Base-by-base conservation (phyloP, 2,113 vertebrate genomes). In the Austrofundulus limnaeus region DNA sequence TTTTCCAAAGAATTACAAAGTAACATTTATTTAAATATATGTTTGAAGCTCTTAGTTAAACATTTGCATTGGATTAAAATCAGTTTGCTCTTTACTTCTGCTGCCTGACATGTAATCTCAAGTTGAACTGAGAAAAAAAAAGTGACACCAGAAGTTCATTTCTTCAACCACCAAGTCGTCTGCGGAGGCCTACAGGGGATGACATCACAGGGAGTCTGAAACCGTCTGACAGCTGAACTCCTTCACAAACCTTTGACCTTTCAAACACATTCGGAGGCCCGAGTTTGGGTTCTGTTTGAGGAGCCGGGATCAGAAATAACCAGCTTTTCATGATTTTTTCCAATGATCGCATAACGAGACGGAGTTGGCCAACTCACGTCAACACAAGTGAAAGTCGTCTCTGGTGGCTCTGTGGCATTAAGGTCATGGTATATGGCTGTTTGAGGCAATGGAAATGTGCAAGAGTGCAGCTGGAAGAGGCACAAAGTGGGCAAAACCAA, bases 391-490 rank as follows among this genome's bases (percentile, higher is more conserved):
- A 75, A 81, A 85, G 49, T 12, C 51, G 67, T 73, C 83, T 82
- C 83, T 76, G 66, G 80, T 80, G 84, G 76, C 78, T 63, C 68
- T 0, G 47, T 65, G 66, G 78, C 79, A 45, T 74, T 66, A 75
- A 82, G 82, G 78, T 87, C 84, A 75, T 21, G 51, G 63, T 77
- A 63, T 78, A 80, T 20, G 74, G 51, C 19, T 42, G 37, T 80
- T 52, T 86, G 84, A 86, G 69, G 80, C 61, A 83, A 85, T 88
- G 86, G 86, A 88, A 88, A 88, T 34, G 45, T 62, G 61, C 56
- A 51, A 66, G 37, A 7, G 15, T 7, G 38, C 24, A 17, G 51
- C 17, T 54, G 60, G 53, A 70, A 55, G 38, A 48, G 54, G 68
- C 56, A 66, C 20, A 55, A 51, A 39, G 68, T 34, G 55, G 61